Evolutionary conservation across 2,888 invertebrate species (phyloP).

Genomic region (Orchesella flavescens): DNA sequence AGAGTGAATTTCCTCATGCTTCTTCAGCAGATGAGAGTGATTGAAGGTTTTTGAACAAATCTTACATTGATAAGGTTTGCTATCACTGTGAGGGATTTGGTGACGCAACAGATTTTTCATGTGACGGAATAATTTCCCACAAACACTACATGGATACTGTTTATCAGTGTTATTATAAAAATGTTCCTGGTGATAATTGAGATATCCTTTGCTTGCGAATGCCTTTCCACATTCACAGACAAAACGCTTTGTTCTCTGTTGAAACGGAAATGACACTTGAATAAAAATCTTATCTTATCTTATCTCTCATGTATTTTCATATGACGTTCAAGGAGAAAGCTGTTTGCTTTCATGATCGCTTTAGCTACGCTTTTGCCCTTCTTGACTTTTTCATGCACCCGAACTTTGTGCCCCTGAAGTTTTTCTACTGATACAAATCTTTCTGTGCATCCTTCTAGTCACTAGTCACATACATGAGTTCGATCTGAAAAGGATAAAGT

Average conservation of each 20-base stretch:
- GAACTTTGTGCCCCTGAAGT: not conserved
- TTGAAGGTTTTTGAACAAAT: constrained; percentile 38
- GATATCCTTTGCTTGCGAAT: not conserved
- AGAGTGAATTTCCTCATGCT: constrained; percentile 57
- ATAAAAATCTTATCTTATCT: too few relatives aligned
- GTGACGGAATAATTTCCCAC: constrained; percentile 12
- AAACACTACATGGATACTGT: constrained; percentile 32
- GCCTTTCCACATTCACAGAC: constrained; percentile 26
- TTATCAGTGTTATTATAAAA: constrained; percentile 15
- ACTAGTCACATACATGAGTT: constrained; percentile 4
- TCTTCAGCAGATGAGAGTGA: constrained; percentile 21
- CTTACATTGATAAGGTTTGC: constrained; percentile 24
- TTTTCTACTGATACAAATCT: not conserved
- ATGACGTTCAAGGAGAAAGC: constrained; percentile 27
- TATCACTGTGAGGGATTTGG: constrained; percentile 13
- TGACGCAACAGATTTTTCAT: constrained; percentile 20
- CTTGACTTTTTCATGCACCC: constrained; percentile 6
- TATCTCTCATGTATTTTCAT: constrained; percentile 36
- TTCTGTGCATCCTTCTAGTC: constrained; percentile 12
- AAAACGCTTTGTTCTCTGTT: constrained; percentile 8
- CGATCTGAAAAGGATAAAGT: not conserved
- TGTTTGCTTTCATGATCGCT: constrained; percentile 32
- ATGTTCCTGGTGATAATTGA: constrained; percentile 13
- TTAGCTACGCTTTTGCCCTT: not conserved
- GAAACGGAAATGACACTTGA: too few relatives aligned